A percentile compares a stretch with the other conserved stretches of the same genome.
These are phyloP conservation scores for Macrophya annulata DNA, from an alignment of 2,888 invertebrate species.

Conservation along the genomic window DNA sequence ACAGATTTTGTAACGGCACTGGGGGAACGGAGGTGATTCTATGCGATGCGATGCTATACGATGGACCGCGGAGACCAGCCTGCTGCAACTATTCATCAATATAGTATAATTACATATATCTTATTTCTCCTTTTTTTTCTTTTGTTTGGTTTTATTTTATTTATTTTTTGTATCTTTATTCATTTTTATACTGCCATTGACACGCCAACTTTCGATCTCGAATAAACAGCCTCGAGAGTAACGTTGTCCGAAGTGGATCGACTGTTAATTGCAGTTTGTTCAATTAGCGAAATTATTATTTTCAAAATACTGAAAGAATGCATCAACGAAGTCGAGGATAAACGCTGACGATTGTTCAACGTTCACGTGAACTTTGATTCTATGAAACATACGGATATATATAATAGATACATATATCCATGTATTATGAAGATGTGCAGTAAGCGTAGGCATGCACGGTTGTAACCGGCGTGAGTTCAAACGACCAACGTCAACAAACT, in stretches of 20 bases:
- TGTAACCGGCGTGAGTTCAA: neutral
- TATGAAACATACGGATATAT: neutral
- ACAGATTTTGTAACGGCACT: conserved; percentile 56
- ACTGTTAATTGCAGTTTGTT: too few relatives aligned
- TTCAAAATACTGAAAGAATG: neutral
- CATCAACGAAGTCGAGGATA: neutral
- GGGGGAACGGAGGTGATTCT: neutral
- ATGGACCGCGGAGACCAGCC: conserved; percentile 30
- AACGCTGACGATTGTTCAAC: neutral
- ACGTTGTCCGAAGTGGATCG: neutral
- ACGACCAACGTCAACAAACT: conserved; percentile 32
- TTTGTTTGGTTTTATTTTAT: neutral
- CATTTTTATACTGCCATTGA: conserved; percentile 9
- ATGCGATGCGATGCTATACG: neutral
- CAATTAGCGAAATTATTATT: too few relatives aligned
- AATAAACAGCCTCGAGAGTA: neutral
- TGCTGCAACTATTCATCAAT: conserved; percentile 12
- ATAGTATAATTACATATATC: conserved; percentile 4
- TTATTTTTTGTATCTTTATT: neutral
- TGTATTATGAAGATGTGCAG: neutral
- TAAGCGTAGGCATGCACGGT: neutral
- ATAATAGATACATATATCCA: neutral
- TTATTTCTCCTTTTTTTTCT: neutral
- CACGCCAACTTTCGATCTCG: conserved; percentile 12
- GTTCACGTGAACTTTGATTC: neutral